Percentiles rank a stretch among this genome's conserved stretches.
These are phyloP conservation scores for Ennomos fuscantarius DNA, from an alignment of 2,888 invertebrate genomes.

Conservation along the genomic window DNA sequence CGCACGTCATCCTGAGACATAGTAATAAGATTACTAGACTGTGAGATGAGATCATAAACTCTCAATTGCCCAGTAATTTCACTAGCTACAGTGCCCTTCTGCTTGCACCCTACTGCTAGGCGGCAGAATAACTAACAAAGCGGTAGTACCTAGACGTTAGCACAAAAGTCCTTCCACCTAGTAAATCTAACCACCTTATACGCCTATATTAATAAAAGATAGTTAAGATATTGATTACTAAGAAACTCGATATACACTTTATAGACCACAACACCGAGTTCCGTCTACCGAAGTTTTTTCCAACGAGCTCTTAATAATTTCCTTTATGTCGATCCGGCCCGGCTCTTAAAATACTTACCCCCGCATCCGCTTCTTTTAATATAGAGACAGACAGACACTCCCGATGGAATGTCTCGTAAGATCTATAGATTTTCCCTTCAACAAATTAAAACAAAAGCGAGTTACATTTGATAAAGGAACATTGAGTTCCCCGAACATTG, in stretches of 20 bases:
- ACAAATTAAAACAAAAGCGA: conserved; percentile 66
- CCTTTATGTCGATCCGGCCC: conserved; percentile 82
- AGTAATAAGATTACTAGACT: no score
- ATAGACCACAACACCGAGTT: conserved; percentile 70
- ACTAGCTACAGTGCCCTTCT: no score
- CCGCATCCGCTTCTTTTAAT: conserved; percentile 84
- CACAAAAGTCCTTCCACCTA: no score
- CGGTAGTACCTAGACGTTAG: no score
- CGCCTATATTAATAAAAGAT: no score
- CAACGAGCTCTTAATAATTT: conserved; percentile 82
- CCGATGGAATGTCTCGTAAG: conserved; percentile 69
- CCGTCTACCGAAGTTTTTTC: conserved; percentile 74
- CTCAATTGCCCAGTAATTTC: no score
- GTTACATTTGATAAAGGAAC: conserved; percentile 57
- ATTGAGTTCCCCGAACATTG: conserved; percentile 62
- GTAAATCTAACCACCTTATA: no score
- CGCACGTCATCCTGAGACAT: no score
- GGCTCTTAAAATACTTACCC: conserved; percentile 85
- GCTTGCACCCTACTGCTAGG: no score
- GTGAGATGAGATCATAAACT: no score
- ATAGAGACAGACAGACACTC: conserved; percentile 61
- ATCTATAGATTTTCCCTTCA: conserved; percentile 65
- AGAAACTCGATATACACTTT: conserved; percentile 66
- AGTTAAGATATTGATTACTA: no score
- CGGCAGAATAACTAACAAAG: no score